Evolutionary conservation across 2,888 invertebrate species (phyloP).

Genomic region (Drosophila maculinotata): DNA sequence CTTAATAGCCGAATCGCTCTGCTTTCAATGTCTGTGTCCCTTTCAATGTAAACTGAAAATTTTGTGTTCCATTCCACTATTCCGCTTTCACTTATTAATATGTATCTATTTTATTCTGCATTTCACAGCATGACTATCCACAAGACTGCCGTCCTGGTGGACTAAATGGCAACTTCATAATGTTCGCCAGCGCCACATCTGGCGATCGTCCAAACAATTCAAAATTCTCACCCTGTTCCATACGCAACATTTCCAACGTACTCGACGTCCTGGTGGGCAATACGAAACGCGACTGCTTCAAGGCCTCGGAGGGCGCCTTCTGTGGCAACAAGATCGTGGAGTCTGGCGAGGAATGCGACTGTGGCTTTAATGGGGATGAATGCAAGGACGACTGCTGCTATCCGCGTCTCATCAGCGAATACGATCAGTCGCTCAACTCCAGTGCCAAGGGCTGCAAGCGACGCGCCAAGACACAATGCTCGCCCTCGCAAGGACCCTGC

Average conservation of each 20-base stretch:
- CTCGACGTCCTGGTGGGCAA: conserved; percentile 96
- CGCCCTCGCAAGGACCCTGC: conserved; percentile 99
- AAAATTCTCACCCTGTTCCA: conserved; percentile 97
- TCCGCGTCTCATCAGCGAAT: conserved; percentile 91
- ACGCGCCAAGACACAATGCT: conserved; percentile 90
- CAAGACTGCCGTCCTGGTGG: conserved; percentile 96
- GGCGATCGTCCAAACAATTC: conserved; percentile 99
- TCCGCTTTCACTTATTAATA: not conserved
- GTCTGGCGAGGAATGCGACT: conserved; percentile 98
- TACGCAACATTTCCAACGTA: conserved; percentile 97
- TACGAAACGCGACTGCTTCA: conserved; percentile 97
- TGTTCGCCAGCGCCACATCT: conserved; percentile 99
- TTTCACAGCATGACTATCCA: conserved; percentile 95
- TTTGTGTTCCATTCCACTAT: not conserved
- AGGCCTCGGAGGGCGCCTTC: conserved; percentile 96
- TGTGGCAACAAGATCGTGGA: conserved; percentile 99
- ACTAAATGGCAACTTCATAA: conserved; percentile 97
- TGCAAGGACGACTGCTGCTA: conserved; percentile 98
- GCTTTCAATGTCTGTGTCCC: no score
- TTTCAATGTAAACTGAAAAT: no score
- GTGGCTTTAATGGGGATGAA: conserved; percentile 96
- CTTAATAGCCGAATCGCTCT: no score
- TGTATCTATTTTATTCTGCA: not conserved
- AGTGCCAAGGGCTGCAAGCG: conserved; percentile 93
- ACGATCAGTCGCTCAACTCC: conserved; percentile 89